Conservation (phyloP, 2,888 invertebrate species). For the Hetaerina titia region DNA sequence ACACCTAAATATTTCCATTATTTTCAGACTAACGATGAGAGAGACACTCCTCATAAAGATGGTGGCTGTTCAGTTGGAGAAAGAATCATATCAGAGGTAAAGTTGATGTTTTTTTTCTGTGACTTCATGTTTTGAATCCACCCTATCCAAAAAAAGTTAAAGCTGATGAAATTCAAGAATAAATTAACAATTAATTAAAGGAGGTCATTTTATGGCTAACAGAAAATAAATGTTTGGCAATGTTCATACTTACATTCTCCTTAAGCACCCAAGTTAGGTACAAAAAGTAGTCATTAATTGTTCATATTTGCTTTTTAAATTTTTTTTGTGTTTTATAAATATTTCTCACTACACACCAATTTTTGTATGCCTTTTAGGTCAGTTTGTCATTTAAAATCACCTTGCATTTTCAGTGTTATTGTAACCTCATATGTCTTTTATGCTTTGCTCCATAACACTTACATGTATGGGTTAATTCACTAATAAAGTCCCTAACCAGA, state of each 20-base stretch:
- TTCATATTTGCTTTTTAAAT: neutral
- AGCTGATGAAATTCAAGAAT: neutral
- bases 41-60: neutral
- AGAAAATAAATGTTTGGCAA: neutral
- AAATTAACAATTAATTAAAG: neutral
- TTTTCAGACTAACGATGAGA: slow-evolving; percentile 18
- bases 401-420: neutral
- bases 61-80: slow-evolving; percentile 14
- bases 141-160: neutral
- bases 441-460: no score
- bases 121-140: neutral
- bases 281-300: neutral
- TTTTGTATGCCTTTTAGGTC: neutral
- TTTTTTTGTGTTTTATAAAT: neutral
- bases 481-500: no score
- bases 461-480: no score
- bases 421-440: no score
- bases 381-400: neutral
- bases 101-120: neutral
- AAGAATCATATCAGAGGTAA: slow-evolving; percentile 31
- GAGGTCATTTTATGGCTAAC: neutral
- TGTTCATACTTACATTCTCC: neutral
- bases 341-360: neutral
- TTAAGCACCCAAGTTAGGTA: neutral
- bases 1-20: neutral